Conservation (phyloP, 1,140 invertebrate genomes). For the Phocides pigmalion region DNA sequence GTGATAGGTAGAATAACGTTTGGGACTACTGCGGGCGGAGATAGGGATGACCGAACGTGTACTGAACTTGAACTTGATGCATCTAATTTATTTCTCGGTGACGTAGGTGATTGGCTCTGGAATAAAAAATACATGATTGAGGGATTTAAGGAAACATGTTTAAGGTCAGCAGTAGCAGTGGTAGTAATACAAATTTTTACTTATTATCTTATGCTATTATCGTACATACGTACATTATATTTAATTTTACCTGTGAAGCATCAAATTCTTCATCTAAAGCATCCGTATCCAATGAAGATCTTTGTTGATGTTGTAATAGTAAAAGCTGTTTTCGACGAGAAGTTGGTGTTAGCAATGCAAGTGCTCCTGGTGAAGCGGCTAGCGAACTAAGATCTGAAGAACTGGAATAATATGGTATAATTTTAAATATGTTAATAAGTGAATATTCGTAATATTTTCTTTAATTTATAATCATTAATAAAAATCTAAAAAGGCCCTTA, state of each 20-base stretch:
- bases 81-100: conserved; percentile 80
- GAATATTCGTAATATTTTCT: too few species aligned
- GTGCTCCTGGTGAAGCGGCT: conserved; percentile 82
- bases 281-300: conserved; percentile 93
- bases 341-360: conserved; percentile 88
- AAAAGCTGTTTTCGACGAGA: conserved; percentile 90
- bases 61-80: conserved; percentile 65
- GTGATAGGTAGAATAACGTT: conserved; percentile 74
- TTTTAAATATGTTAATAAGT: too few species aligned
- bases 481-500: conserved; percentile 43
- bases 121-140: conserved; percentile 33
- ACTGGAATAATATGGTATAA: conserved; percentile 58
- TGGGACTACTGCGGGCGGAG: conserved; percentile 74
- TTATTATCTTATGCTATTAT: too few species aligned
- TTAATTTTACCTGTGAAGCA: conserved; percentile 76
- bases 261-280: conserved; percentile 89
- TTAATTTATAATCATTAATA: conserved; percentile 5
- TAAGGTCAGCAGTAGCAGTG: too few species aligned
- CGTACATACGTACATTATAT: neutral
- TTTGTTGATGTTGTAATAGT: conserved; percentile 91
- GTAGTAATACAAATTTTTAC: neutral
- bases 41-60: conserved; percentile 63
- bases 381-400: conserved; percentile 85
- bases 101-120: conserved; percentile 80
- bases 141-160: neutral